A percentile compares a stretch with the other conserved stretches of the same genome.
These are phyloP conservation scores for Pycnonotus jocosus DNA, from an alignment of 2,113 vertebrate genomes.

Conservation along the genomic window DNA sequence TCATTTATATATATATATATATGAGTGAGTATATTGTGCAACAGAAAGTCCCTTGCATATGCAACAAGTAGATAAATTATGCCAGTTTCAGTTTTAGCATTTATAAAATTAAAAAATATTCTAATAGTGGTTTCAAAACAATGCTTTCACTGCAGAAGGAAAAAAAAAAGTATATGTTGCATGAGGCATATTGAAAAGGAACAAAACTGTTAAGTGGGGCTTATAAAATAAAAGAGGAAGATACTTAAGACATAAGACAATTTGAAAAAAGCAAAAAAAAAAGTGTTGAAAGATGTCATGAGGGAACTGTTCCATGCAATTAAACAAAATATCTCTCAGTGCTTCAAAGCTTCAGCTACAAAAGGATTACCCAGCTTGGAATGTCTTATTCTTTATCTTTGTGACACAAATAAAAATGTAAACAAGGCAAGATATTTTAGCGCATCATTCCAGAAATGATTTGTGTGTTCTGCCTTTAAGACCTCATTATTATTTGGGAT, in stretches of 20 bases:
- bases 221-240: not conserved
- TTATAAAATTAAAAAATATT: not conserved
- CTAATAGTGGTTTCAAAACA: not conserved
- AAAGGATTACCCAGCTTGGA: not conserved
- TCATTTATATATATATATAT: too few relatives aligned
- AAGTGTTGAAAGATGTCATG: not conserved
- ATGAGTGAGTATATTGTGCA: not conserved
- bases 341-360: not conserved
- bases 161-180: not conserved
- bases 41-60: not conserved
- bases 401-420: not conserved
- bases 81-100: not conserved
- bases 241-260: not conserved
- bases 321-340: not conserved
- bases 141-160: not conserved
- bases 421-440: not conserved
- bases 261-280: not conserved
- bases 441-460: not conserved
- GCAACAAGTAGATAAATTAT: not conserved
- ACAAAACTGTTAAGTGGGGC: not conserved
- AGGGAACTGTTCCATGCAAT: not conserved
- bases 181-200: not conserved
- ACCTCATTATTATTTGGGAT: not conserved
- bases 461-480: not conserved
- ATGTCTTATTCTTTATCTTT: not conserved